Base-by-base conservation (phyloP, 2,797 vertebrate species). In the Poeciliopsis paucimaculata region DNA sequence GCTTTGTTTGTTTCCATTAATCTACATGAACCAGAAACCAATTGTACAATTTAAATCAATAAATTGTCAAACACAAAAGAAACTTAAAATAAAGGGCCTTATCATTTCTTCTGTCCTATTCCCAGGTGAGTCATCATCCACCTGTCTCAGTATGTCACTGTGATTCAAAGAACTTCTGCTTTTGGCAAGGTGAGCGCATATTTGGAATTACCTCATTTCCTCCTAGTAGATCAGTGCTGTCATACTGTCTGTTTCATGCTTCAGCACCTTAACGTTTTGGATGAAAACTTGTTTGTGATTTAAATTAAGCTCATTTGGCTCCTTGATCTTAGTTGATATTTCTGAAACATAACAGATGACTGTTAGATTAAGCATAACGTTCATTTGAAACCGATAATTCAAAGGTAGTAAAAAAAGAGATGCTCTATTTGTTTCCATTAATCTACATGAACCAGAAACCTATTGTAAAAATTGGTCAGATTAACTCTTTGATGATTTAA, bases 61-160 rank as follows among this genome's bases (percentile, higher is more conserved):
- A 34, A 11, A 77, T 76, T 49, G 15, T 51, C 68, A 7, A 75
- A 39, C 20, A 20, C 18, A 34, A 34, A 45, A 8, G 49, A 75
- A 47, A 2, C 10, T 70, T 83, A 77, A 57, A 4, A 78, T 43
- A 13, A 82, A 66, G 10, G 8, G 0, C 3, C 13, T 51, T 53
- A 51, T 81, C 36, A 11, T 79, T 18, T 73, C 7, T 45, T 77
- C 39, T 85, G 6, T 64, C 10, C 18, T 0, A 87, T 78, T 76
- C 46, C 39, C 92, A 99, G 98, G 98, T 99, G 90, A 98, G 98
- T 93, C 98, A 99, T 83, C 98, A 99, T 82, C 98, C 98, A 31
- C 98, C 98, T 85, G 97, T 99, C 86, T 99, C 98, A 78, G 97
- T 97, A 41, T 98, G 98, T 84, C 97, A 99, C 75, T 93, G 96